These are phyloP conservation scores for Rana temporaria DNA, from an alignment of 2,113 vertebrate species.

Conservation along the genomic window DNA sequence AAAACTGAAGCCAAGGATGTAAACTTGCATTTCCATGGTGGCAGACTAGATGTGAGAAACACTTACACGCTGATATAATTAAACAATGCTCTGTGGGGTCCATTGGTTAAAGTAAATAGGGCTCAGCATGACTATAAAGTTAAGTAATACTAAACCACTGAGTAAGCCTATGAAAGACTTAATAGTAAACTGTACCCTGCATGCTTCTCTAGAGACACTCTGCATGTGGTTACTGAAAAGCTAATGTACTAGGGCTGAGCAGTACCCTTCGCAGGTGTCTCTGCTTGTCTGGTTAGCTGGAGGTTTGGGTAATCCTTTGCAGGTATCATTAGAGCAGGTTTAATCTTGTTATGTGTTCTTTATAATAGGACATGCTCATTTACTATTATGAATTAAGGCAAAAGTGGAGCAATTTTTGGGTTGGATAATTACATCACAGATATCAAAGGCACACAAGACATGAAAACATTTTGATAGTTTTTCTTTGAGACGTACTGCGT, in stretches of 20 bases:
- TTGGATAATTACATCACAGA: slow-evolving; percentile 25
- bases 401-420: slow-evolving; percentile 28
- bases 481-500: slow-evolving; percentile 17
- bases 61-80: slow-evolving; percentile 21
- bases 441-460: slow-evolving; percentile 23
- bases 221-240: slow-evolving; percentile 8
- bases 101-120: slow-evolving; percentile 35
- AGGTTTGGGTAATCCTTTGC: slow-evolving; percentile 35
- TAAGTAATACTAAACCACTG: slow-evolving; percentile 29
- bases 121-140: slow-evolving; percentile 28
- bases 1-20: background rate
- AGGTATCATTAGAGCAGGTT: slow-evolving; percentile 50
- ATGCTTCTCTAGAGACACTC: slow-evolving; percentile 12
- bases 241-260: background rate
- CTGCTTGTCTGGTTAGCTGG: slow-evolving; percentile 31
- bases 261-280: slow-evolving; percentile 6
- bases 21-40: slow-evolving; percentile 11
- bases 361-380: slow-evolving; percentile 9
- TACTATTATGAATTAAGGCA: slow-evolving; percentile 17
- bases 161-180: slow-evolving; percentile 48
- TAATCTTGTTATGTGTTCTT: slow-evolving; percentile 42
- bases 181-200: slow-evolving; percentile 31
- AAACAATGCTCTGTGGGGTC: slow-evolving; percentile 17
- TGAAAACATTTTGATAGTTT: slow-evolving; percentile 9
- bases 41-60: slow-evolving; percentile 32